These are phyloP conservation scores for Notothenia rossii DNA, from an alignment of 2,113 vertebrate species.

Conservation along the genomic window DNA sequence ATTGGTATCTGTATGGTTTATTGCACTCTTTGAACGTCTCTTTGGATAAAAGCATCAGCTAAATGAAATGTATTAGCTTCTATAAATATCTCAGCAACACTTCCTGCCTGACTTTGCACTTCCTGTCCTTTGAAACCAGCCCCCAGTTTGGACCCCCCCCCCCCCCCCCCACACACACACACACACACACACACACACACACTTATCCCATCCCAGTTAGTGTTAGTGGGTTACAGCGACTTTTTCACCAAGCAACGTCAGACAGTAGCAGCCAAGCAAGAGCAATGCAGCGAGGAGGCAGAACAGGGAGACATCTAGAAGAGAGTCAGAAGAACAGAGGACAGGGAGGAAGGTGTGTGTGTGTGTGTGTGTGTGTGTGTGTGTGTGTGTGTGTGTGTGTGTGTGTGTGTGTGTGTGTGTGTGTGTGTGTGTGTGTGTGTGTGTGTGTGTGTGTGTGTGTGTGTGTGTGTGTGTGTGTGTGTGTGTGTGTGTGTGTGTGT, in stretches of 20 bases:
- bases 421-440: constrained; percentile 43
- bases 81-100: neutral
- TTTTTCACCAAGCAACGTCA: constrained; percentile 61
- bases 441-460: too few relatives aligned
- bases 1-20: too few relatives aligned
- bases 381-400: constrained; percentile 57
- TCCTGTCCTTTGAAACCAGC: too few relatives aligned
- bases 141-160: neutral
- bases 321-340: constrained; percentile 37
- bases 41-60: too few relatives aligned
- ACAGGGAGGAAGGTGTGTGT: constrained; percentile 59
- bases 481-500: too few relatives aligned
- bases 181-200: neutral
- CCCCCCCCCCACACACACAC: too few relatives aligned
- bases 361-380: too few relatives aligned
- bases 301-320: constrained; percentile 63
- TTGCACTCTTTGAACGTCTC: too few relatives aligned
- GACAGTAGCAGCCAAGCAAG: constrained; percentile 84
- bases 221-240: constrained; percentile 74
- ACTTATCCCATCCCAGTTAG: constrained; percentile 17
- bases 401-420: too few relatives aligned
- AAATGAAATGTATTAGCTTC: neutral
- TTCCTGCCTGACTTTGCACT: neutral
- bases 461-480: too few relatives aligned
- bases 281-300: constrained; percentile 74